Evolutionary conservation across 2,797 vertebrate species (phyloP), one percentile per base, ranked within the genome.

Genomic region (Epinephelus malabaricus): DNA sequence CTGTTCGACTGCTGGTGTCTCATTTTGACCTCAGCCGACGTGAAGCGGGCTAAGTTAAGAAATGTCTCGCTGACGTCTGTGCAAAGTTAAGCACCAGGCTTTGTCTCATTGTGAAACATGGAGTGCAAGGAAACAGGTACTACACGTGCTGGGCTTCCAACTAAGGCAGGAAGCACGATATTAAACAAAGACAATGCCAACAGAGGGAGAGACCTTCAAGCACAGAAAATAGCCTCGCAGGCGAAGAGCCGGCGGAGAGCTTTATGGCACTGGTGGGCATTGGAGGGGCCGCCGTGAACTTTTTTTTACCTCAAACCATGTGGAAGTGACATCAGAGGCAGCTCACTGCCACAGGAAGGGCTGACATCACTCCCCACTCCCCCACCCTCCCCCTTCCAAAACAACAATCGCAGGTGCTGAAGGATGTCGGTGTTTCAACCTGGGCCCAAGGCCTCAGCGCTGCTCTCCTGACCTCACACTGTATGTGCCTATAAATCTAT

Each of bases 181-280:
- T 86, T 81, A 84, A 86, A 85, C 88, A 78, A 86, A 90, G 91
- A 94, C 92, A 94, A 94, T 93, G 87, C 91, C 86, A 86, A 43
- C 78, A 73, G 49, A 79, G 68, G 64, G 78, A 85, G 88, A 93
- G 91, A 91, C 92, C 90, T 93, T 93, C 92, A 69, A 50, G 65
- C 50, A 27, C 54, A 84, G 45, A 83, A 76, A 86, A 90, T 64
- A 86, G 73, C 67, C 78, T 43, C 12, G 8, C 58, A 12, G 63
- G 61, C 81, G 51, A 53, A 82, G 76, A 75, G 76, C 62, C 59
- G 25, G 38, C 2, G 9, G 70, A 85, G 79, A 65, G 71, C 50
- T 92, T 92, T 88, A 89, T 88, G 72, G 84, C 77, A 82, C 88
- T 79, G 83, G 82, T 85, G 92, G 91, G 91, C 86, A 88, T 72